A percentile compares a stretch with the other conserved stretches of the same genome.
Evolutionary conservation across 2,113 vertebrate genomes (phyloP).

Genomic region (Gracilinanus agilis): DNA sequence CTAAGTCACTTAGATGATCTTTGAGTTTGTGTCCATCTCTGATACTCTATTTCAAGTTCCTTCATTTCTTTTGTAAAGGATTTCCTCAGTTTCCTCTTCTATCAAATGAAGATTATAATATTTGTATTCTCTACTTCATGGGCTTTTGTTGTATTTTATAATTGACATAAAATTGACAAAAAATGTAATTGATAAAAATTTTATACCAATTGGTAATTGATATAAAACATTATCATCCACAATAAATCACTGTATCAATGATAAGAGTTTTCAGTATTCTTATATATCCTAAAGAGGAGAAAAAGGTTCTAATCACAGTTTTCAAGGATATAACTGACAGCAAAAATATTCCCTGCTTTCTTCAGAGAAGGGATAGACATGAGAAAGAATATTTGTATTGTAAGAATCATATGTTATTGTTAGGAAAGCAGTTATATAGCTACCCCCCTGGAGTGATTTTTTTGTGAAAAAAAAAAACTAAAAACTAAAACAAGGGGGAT

Average conservation of each 20-base stretch:
- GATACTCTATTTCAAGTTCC: background rate
- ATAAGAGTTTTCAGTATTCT: background rate
- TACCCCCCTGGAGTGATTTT: background rate
- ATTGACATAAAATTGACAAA: background rate
- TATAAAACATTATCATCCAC: background rate
- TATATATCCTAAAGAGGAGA: background rate
- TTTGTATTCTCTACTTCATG: background rate
- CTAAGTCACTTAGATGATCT: background rate
- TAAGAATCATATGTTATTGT: background rate
- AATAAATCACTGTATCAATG: background rate
- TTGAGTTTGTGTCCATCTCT: background rate
- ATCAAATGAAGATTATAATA: background rate
- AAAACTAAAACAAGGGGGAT: too few species aligned
- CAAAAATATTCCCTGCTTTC: background rate
- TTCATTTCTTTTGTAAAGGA: background rate
- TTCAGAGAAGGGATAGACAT: background rate
- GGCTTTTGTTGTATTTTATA: background rate
- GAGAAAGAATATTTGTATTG: slow-evolving; percentile 18
- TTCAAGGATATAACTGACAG: background rate
- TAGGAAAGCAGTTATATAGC: background rate
- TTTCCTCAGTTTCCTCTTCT: background rate
- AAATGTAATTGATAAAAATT: background rate
- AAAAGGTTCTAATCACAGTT: background rate
- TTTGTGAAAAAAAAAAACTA: background rate
- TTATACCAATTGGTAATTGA: background rate